A percentile compares a stretch with the other conserved stretches of the same genome.
phyloP scores from a whole-genome alignment of 35 echinoderm and acorn worm genomes.

The Acanthaster planci region DNA sequence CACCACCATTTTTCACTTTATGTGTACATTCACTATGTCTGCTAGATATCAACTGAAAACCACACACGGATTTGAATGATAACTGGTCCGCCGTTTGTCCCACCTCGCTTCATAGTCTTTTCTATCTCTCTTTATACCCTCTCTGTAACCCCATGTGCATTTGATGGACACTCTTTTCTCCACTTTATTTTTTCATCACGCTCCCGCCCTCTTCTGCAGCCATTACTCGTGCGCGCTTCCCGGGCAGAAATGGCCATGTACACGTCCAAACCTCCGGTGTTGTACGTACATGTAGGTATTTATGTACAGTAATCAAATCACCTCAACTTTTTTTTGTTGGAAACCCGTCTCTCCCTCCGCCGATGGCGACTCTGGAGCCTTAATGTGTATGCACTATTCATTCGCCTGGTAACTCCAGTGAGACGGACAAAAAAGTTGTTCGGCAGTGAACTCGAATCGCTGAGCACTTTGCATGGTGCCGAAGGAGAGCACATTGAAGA shows the following conservation, averaged over 20 bases:
- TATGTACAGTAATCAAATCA: slow-evolving; percentile 13
- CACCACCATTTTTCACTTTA: slow-evolving; percentile 1
- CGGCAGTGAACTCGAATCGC: neutral
- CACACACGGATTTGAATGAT: neutral
- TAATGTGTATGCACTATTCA: slow-evolving; percentile 31
- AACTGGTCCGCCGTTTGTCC: neutral
- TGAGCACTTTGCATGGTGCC: too few relatives aligned
- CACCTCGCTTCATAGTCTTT: neutral
- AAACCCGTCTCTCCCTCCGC: slow-evolving; percentile 20
- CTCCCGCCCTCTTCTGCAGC: slow-evolving; percentile 74
- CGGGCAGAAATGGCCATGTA: slow-evolving; percentile 99
- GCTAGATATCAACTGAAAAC: neutral
- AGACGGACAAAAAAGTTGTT: neutral
- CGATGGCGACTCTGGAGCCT: slow-evolving; percentile 22
- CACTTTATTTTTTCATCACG: slow-evolving; percentile 52
- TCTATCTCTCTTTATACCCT: neutral
- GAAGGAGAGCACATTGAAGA: too few relatives aligned
- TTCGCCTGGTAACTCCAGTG: neutral
- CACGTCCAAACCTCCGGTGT: slow-evolving; percentile 97
- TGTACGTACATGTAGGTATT: slow-evolving; percentile 99
- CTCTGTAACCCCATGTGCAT: slow-evolving; percentile 30
- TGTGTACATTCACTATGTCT: neutral
- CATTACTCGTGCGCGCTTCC: slow-evolving; percentile 96
- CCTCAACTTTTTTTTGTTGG: too few relatives aligned
- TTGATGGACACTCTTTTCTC: slow-evolving; percentile 51